phyloP scores from a whole-genome alignment of 92 coral and sea anemone genomes.

The Siderastrea radians region DNA sequence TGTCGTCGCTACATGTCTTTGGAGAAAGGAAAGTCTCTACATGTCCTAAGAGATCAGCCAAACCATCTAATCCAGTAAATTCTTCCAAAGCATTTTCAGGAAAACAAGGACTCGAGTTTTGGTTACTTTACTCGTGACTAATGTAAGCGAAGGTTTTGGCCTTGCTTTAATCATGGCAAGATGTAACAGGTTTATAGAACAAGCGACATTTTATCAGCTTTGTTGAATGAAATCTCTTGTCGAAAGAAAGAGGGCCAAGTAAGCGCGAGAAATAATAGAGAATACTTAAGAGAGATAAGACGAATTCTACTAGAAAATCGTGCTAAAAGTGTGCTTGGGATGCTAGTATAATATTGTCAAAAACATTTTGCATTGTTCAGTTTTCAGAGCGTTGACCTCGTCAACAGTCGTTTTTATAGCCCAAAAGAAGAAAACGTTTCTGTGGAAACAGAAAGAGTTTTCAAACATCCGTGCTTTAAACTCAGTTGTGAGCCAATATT shows the following conservation, averaged over 20 bases:
- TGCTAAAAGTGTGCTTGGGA: conserved; percentile 3
- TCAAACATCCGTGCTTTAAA: conserved; percentile 26
- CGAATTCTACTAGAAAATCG: not conserved
- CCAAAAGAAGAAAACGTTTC: conserved; percentile 12
- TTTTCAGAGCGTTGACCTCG: not conserved
- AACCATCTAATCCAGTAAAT: not conserved
- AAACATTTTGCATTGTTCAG: conserved; percentile 1
- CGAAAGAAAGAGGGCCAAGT: not conserved
- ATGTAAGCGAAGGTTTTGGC: not conserved
- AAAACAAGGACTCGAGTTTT: not conserved
- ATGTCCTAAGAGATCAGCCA: not conserved
- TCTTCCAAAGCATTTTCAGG: not conserved
- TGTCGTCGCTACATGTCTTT: not conserved
- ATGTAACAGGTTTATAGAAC: no score
- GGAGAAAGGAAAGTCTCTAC: not conserved
- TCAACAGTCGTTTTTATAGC: not conserved
- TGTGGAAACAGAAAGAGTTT: conserved; percentile 36
- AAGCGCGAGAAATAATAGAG: no score
- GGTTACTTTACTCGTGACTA: conserved; percentile 2
- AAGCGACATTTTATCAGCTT: not conserved
- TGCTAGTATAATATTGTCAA: not conserved
- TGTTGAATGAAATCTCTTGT: not conserved
- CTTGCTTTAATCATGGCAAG: no score
- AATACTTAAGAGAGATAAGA: not conserved
- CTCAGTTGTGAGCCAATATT: conserved; percentile 26